phyloP scores from a whole-genome alignment of 2,888 invertebrate genomes.

The Chrysotoxum bicinctum region DNA sequence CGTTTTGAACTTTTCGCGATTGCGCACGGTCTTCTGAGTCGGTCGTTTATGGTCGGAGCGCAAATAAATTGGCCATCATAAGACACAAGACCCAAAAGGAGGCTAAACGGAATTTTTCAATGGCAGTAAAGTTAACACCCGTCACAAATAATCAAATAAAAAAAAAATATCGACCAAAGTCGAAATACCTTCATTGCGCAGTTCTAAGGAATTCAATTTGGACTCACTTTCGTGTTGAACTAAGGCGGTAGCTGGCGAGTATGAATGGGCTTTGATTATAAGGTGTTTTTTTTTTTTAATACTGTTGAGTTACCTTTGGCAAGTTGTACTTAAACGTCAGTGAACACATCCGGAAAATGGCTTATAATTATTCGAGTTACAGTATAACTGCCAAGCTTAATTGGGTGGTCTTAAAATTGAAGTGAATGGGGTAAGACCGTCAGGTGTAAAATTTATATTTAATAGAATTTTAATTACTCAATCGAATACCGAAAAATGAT shows the following conservation, averaged over 20 bases:
- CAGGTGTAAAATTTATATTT: too few relatives aligned
- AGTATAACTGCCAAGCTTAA: too few relatives aligned
- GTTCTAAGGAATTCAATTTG: constrained; percentile 52
- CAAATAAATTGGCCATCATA: constrained; percentile 58
- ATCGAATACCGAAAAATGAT: too few relatives aligned
- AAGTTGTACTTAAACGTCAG: constrained; percentile 1
- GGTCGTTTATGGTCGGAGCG: not conserved
- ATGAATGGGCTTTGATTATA: constrained; percentile 45
- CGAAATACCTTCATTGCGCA: not conserved
- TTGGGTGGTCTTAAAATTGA: too few relatives aligned
- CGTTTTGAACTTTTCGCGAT: constrained; percentile 63
- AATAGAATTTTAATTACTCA: too few relatives aligned
- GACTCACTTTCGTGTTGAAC: constrained; percentile 23
- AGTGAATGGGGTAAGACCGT: too few relatives aligned
- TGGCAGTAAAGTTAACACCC: constrained; percentile 66
- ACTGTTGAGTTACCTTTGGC: constrained; percentile 39
- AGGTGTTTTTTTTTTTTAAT: constrained; percentile 31
- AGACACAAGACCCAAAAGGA: constrained; percentile 5
- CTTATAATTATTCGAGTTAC: too few relatives aligned
- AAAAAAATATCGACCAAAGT: constrained; percentile 8
- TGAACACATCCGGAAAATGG: constrained; percentile 13
- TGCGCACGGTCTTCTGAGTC: constrained; percentile 17
- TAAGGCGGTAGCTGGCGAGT: constrained; percentile 22
- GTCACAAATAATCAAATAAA: constrained; percentile 65
- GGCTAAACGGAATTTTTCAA: constrained; percentile 17